Evolutionary conservation across 2,797 vertebrate genomes (phyloP).

Genomic region (Threskiornis aethiopicus): DNA sequence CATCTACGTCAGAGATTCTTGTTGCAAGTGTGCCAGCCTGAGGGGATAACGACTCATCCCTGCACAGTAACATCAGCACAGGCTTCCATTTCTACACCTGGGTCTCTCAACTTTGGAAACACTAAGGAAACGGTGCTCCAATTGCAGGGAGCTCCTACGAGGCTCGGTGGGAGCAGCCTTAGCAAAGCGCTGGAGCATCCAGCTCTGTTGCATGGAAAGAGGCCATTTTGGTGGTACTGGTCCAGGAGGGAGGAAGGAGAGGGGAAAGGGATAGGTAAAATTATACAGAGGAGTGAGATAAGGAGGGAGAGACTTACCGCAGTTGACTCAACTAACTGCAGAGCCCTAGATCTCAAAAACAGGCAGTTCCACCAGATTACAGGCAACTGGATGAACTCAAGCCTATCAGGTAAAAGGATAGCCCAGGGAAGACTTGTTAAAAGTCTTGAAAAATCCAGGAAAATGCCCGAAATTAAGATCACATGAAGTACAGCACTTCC

Average conservation of each 20-base stretch:
- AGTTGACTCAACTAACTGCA: background rate
- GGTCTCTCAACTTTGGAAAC: background rate
- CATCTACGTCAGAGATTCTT: background rate
- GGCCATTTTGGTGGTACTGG: fast-evolving
- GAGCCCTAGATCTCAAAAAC: background rate
- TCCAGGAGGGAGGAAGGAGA: background rate
- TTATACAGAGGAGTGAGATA: background rate
- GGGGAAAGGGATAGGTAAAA: background rate
- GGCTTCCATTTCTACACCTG: background rate
- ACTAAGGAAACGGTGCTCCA: background rate
- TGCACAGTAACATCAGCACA: fast-evolving
- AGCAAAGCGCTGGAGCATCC: background rate
- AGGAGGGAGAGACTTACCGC: background rate
- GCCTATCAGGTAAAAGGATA: background rate
- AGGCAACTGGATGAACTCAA: background rate
- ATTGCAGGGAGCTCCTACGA: background rate
- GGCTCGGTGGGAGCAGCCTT: background rate
- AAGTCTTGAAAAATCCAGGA: constrained; percentile 1
- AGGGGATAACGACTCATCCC: background rate
- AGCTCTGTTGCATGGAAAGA: background rate
- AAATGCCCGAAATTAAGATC: background rate
- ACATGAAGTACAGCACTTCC: background rate
- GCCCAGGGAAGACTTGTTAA: background rate
- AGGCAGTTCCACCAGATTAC: background rate
- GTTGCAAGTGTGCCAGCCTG: background rate